Base-by-base conservation (phyloP, 2,888 invertebrate genomes). In the Tholera decimalis region DNA sequence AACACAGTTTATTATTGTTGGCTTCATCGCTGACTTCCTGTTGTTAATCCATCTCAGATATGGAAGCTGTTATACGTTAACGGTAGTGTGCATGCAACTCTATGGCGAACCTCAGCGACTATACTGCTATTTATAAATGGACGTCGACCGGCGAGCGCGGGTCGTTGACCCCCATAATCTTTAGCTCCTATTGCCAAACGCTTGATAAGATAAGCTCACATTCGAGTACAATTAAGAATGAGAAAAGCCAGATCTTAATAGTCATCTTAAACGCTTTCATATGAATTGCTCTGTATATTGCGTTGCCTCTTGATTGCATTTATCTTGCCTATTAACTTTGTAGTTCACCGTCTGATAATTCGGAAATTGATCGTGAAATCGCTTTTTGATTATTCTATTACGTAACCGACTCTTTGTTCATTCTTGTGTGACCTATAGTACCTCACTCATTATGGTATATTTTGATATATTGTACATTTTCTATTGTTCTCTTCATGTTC, bases 41-140 rank as follows among this genome's bases (percentile, higher is more conserved):
- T 51, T 63, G 54, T 65, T 54, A 77, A 79, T 77, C 66, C 62
- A 49, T 65, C 13, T 41, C 33, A 74, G 71, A 66, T 77, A 72
- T 68, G 58, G 44, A 77, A 61, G 54, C 55, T 63, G 41, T 69
- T 81, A 83, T 86, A 78, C 83, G 77, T 77, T 86, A 89, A 89
- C 89, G 87, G 87, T 84, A 84, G 76, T 79, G 82, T 79, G 83
- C 79, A 82, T 85, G 83, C 88, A 83, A 67, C 82, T 75, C 83
- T 84, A 89, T 89, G 87, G 89, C 83, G 69, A 83, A 80, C 83
- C 82, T 85, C 86, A 80, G 84, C 53, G 56, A 8, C 20, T n/a
- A n/a, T n/a, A n/a, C n/a, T n/a, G 89, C 87, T 94, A 94, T 93
- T 93, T 93, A 91, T 93, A 93, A 86, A 80, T 83, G 85, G 83